Evolutionary conservation across 2,797 vertebrate species (phyloP).

Genomic region (Enteromius afrohamiltoni): DNA sequence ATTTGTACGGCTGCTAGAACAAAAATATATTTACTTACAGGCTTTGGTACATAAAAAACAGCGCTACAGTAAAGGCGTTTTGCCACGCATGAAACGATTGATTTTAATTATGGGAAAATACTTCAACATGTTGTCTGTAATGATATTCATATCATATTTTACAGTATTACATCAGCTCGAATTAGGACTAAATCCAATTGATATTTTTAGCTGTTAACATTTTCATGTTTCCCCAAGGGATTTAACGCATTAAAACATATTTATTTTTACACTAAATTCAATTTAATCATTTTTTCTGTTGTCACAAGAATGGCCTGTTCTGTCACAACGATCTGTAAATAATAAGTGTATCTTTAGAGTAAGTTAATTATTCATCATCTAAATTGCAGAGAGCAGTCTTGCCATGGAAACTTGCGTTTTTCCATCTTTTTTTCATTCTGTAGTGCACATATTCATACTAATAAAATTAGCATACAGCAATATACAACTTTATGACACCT

Average conservation of each 20-base stretch:
- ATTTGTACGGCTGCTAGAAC: background rate
- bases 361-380: background rate
- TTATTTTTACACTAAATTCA: background rate
- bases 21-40: background rate
- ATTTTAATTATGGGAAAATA: background rate
- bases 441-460: background rate
- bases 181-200: background rate
- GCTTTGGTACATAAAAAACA: background rate
- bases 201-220: background rate
- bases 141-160: background rate
- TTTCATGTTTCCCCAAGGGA: background rate
- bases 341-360: background rate
- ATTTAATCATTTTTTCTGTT: background rate
- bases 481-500: background rate
- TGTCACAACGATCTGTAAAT: slow-evolving; percentile 3
- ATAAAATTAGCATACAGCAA: background rate
- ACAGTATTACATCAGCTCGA: background rate
- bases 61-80: background rate
- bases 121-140: background rate
- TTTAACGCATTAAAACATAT: background rate
- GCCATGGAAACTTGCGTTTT: background rate
- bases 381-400: background rate
- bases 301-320: background rate
- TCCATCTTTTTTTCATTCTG: background rate
- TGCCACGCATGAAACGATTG: background rate